Base-by-base conservation (phyloP, 1,140 invertebrate genomes). In the Penaeus chinensis region DNA sequence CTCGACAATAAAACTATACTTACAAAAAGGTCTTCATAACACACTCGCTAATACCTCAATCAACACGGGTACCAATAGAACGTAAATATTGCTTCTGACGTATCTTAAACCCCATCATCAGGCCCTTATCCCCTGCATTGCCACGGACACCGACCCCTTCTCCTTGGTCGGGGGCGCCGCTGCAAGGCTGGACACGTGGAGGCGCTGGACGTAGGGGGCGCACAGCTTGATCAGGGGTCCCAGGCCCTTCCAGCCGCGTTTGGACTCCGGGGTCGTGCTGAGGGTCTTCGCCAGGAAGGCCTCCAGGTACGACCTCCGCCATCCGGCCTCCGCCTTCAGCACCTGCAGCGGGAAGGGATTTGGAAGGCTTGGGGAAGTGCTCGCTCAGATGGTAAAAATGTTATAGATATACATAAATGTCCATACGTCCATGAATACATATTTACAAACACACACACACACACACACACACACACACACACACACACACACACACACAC, bases 271-370 rank as follows among this genome's bases (percentile, higher is more conserved):
- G 11, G 77, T 80, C 37, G 63, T 61, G 18, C 62, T 79, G 63
- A 85, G 47, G 13, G 78, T 77, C 10, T 62, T n/a, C 24, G 84
- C 77, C 37, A 85, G 84, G 24, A 79, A 37, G 42, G 62, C 16
- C 42, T 85, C 84, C 13, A 85, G 37, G 62, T 85, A 85, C 32
- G 54, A 76, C 77, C 47, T 74, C 37, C 61, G 62, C 84, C 84
- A 85, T 27, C 42, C 22, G 37, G 42, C 62, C 54, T 65, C 74
- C 10, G 11, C 24, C 63, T 61, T 60, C 37, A 65, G 27, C 27
- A 24, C 74, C 80, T 82, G 80, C 42, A 74, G n/a, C 5, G 8
- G 24, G 19, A 22, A 8, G 27, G 13, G 19, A 0, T 32, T 10
- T 3, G 18, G 24, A 32, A 24, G 19, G 24, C 18, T 11, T 16